Evolutionary conservation across 2,888 invertebrate species (phyloP).

Genomic region (Erannis defoliaria): DNA sequence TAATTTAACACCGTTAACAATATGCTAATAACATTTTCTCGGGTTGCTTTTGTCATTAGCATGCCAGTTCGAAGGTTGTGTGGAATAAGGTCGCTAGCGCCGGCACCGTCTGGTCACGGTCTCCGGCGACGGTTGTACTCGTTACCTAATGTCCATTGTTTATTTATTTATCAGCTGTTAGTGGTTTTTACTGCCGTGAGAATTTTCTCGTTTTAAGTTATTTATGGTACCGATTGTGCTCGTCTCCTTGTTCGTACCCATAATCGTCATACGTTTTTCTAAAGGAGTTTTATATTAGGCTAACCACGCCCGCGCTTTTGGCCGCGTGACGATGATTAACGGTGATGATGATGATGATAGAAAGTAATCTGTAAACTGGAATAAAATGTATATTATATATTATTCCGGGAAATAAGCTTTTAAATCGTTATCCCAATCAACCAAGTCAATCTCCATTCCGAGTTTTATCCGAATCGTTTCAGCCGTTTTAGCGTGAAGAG

Average conservation of each 20-base stretch:
- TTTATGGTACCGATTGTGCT: background rate
- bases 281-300: background rate
- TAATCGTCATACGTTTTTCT: background rate
- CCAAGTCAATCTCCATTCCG: too few relatives aligned
- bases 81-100: slow-evolving; percentile 17
- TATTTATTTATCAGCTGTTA: slow-evolving; percentile 9
- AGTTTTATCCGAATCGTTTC: too few relatives aligned
- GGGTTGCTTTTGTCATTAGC: slow-evolving; percentile 24
- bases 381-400: too few relatives aligned
- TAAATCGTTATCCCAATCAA: too few relatives aligned
- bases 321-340: too few relatives aligned
- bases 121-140: slow-evolving; percentile 14
- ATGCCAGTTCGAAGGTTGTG: slow-evolving; percentile 18
- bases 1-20: background rate
- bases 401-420: too few relatives aligned
- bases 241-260: too few relatives aligned
- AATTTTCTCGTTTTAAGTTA: slow-evolving; percentile 15
- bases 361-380: too few relatives aligned
- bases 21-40: slow-evolving; percentile 6
- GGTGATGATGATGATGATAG: too few relatives aligned
- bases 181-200: slow-evolving; percentile 18
- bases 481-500: too few relatives aligned
- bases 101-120: slow-evolving; percentile 10
- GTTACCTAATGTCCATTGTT: slow-evolving; percentile 18
- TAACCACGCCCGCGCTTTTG: too few relatives aligned